A percentile compares a stretch with the other conserved stretches of the same genome.
Conservation (phyloP, 2,113 vertebrate species). For the Pycnonotus jocosus region DNA sequence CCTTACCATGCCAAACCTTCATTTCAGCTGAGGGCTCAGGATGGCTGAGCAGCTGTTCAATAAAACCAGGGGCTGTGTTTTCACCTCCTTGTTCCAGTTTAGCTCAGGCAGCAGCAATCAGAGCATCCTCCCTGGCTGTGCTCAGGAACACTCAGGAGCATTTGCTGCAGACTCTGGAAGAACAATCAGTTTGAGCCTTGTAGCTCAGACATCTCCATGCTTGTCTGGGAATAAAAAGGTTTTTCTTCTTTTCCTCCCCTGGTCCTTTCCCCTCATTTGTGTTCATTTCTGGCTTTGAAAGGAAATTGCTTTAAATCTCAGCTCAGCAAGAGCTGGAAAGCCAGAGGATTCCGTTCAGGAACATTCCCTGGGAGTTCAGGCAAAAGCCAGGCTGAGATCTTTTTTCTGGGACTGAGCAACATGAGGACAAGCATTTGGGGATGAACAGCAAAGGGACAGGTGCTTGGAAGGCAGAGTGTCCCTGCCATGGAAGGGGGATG, state of each 20-base stretch:
- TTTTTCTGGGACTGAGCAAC: not conserved
- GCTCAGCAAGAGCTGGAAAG: conserved; percentile 23
- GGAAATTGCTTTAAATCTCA: conserved; percentile 47
- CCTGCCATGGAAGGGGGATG: not conserved
- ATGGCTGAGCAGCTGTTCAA: not conserved
- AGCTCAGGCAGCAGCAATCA: not conserved
- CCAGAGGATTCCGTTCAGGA: not conserved
- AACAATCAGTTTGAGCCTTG: not conserved
- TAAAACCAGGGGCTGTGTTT: not conserved
- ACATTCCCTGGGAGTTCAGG: not conserved
- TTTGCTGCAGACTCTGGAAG: not conserved
- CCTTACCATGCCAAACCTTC: not conserved
- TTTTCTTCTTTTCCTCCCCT: not conserved
- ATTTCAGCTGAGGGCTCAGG: not conserved
- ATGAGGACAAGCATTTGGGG: not conserved
- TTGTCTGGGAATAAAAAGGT: not conserved
- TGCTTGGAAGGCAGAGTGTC: not conserved
- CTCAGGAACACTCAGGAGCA: not conserved
- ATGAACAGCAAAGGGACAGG: not conserved
- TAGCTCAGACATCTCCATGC: not conserved
- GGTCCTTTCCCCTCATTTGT: conserved; percentile 11
- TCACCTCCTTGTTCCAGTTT: not conserved
- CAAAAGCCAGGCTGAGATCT: not conserved
- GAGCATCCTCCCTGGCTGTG: not conserved
- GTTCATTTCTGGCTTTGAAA: conserved; percentile 37